Base-by-base conservation (phyloP, 1,140 invertebrate genomes). In the Eriosoma lanigerum region DNA sequence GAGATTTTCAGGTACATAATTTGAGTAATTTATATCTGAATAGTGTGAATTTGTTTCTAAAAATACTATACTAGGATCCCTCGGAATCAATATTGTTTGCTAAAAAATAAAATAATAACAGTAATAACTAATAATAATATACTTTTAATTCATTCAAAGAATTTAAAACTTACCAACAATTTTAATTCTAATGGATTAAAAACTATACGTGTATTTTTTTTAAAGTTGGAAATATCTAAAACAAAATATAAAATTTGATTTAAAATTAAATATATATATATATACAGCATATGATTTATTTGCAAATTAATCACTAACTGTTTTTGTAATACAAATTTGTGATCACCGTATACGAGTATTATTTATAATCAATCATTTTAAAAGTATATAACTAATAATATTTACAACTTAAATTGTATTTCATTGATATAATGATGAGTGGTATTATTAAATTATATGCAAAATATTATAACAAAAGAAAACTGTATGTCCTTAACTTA, bases 41-140 rank as follows among this genome's bases (percentile, higher is more conserved):
- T 15, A 72, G 29, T 21, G 29, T 19, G 17, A 72, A 72, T 50
- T 72, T 50, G 9, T 29, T 6, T 72, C 21, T 24, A 72, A 50
- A 50, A 72, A 46, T 26, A 48, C 21, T 48, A n/a, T 21, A 32
- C 26, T 50, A 8, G 17, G 50, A 54, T 32, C 50, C 0, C 19
- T 73, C 13, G 70, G 70, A 1, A 38, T 21, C 32, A 73, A 54
- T 32, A 73, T 73, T n/a, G n/a, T 52, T 73, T 8, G 12, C 70
- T 73, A 73, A 38, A 56, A 1, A 32, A 73, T n/a, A 73, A 38
- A 0, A 8, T 38, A 38, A 3, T 4, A 4, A 38, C 32, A 38
- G 3, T 4, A 4, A 73, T 32, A 73, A 54, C n/a, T 1, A 52
- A 54, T 21, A 8, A 21, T 32, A 17, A 73, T 13, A n/a, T n/a